Conservation (phyloP, 1,140 invertebrate species). For the Cardiocondyla obscurior region DNA sequence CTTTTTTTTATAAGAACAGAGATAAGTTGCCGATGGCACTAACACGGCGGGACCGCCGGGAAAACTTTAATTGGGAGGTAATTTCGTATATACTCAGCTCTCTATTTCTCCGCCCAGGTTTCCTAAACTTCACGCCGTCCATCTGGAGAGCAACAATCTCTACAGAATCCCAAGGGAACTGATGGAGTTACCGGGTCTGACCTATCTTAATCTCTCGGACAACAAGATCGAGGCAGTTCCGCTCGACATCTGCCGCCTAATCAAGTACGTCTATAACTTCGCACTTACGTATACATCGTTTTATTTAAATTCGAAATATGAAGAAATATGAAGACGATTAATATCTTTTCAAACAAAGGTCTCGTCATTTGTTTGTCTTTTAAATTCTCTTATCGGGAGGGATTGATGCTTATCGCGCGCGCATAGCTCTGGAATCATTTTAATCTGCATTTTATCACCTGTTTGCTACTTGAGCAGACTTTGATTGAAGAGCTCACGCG, state of each 20-base stretch:
- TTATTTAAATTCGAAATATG: neutral
- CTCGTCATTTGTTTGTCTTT: neutral
- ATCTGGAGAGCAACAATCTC: constrained; percentile 86
- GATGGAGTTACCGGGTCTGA: constrained; percentile 85
- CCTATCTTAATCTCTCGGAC: constrained; percentile 88
- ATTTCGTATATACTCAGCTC: constrained; percentile 47
- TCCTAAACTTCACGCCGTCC: constrained; percentile 85
- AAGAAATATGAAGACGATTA: too few species aligned
- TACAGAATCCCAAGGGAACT: constrained; percentile 85
- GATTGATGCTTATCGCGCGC: neutral
- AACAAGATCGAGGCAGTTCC: constrained; percentile 87
- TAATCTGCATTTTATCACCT: neutral
- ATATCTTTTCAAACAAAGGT: neutral
- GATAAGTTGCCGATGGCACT: neutral
- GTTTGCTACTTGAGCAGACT: neutral
- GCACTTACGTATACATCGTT: neutral
- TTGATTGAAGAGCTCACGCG: neutral
- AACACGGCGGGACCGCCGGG: neutral
- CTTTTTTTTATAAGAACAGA: neutral
- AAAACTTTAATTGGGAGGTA: constrained; percentile 51
- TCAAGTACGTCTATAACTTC: constrained; percentile 85
- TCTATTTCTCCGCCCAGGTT: constrained; percentile 75
- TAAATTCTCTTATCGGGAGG: neutral
- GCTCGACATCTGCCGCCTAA: constrained; percentile 85
- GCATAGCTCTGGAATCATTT: neutral